Evolutionary conservation across 2,888 invertebrate species (phyloP), one percentile per base, ranked within the genome.

Genomic region (Chelonus formosanus): DNA sequence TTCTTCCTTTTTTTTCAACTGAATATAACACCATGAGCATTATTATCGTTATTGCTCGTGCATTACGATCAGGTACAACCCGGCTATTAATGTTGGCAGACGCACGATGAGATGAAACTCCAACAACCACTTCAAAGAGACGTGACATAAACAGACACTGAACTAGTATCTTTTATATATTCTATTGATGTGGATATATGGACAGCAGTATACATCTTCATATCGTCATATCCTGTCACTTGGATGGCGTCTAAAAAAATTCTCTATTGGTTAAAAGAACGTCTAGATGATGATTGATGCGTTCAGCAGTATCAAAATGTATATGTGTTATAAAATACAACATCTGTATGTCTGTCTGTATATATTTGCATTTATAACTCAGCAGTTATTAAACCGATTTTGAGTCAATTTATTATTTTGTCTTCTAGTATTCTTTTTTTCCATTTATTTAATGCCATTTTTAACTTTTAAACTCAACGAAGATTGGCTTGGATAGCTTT

Each of bases 31-130:
- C 52, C 52, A 58, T 52, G 64, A 68, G 71, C 58, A 70, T 71
- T 74, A 74, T 74, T 72, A 74, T 71, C 71, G 73, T 79, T 75
- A 76, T 71, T 73, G 75, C 72, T 50, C 20, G 67, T 74, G 73
- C 75, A 76, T 75, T 74, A 75, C 54, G 43, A 59, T 56, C 62
- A 57, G 65, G 55, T 44, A 58, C 20, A 8, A 58, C 53, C 59
- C 45, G 61, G 44, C 63, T 62, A 65, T 71, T 70, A 68, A 67
- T 65, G 65, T 72, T 64, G 59, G 65, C 70, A 62, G 67, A 47
- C 31, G 35, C 43, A 50, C 47, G 56, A 31, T 10, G 31, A 48
- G n/a, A 48, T 48, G 43, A 60, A 40, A 52, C 52, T 60, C 10
- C 31, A 50, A 52, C 74, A 71, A 71, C 72, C 74, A 74, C 76